These are phyloP conservation scores for Hyperoplus immaculatus DNA, from an alignment of 2,797 vertebrate species.

Conservation along the genomic window DNA sequence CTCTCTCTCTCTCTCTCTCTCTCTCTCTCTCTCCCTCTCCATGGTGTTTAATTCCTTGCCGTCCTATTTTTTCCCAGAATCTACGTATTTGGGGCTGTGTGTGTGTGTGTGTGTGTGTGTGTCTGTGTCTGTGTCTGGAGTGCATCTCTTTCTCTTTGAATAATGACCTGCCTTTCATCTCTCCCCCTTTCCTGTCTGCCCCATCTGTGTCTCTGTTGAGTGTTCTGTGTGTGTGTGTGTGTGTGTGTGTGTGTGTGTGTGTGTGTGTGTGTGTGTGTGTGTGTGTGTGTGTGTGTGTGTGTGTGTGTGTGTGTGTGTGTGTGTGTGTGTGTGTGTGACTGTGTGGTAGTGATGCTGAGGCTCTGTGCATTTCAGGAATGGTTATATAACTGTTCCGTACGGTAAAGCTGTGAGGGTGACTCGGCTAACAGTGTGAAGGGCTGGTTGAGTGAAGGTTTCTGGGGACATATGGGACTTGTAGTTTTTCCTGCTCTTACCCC, in stretches of 20 bases:
- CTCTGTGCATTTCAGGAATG: constrained; percentile 64
- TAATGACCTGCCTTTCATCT: constrained; percentile 61
- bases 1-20: not conserved
- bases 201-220: constrained; percentile 27
- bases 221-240: not conserved
- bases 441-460: constrained; percentile 10
- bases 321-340: constrained; percentile 13
- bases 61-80: constrained; percentile 33
- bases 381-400: constrained; percentile 71
- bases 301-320: not conserved
- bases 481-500: not conserved
- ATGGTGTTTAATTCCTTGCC: constrained; percentile 19
- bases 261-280: constrained; percentile 16
- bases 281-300: not conserved
- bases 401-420: constrained; percentile 14
- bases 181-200: constrained; percentile 47
- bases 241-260: constrained; percentile 11
- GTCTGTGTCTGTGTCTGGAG: constrained; percentile 31
- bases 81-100: not conserved
- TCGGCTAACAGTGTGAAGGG: constrained; percentile 1
- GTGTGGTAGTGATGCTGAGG: constrained; percentile 3
- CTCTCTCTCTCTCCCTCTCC: not conserved
- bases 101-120: constrained; percentile 2
- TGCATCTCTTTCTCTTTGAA: constrained; percentile 53
- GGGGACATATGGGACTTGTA: not conserved